Base-by-base conservation (phyloP, 2,797 vertebrate species). In the Smutsia gigantea region DNA sequence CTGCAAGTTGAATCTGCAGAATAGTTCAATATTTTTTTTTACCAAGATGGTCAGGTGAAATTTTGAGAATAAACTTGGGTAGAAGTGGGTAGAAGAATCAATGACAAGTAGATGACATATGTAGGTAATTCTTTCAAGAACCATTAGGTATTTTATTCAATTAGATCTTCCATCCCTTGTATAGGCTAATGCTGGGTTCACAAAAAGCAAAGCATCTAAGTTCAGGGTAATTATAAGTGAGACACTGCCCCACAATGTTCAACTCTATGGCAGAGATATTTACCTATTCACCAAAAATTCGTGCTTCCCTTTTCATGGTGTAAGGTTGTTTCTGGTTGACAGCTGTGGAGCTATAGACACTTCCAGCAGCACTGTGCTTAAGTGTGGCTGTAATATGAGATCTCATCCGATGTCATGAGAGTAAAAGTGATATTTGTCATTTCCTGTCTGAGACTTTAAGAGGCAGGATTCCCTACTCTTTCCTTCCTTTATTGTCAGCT, bases 241-340 rank as follows among this genome's bases (percentile, higher is more conserved):
- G 49, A 72, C 37, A 29, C 21, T 57, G 34, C 29, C 66, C 2
- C 8, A 19, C 25, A 55, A 34, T 18, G 31, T 55, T 89, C 29
- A 69, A 4, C 17, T 42, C 25, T 13, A 61, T 11, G 19, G 27
- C 13, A 75, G 27, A 74, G 15, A 18, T 66, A 87, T 11, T 74
- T 82, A 72, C 27, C n/a, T 57, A 0, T 10, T 93, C 25, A 57
- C 15, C 31, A 23, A 46, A 86, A 74, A 63, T 17, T 39, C 78
- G 15, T 21, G 4, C 1, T 59, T 11, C 29, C 19, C 14, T 0
- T 69, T 77, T 42, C 14, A 21, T 7, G 5, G 27, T 11, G 0
- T 15, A 68, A 3, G 2, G 6, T 27, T 82, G 12, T 51, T 82
- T 94, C 31, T 77, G 27, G 39, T 1, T 31, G 46, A 51, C 7